Percentiles rank a stretch among this genome's conserved stretches.
Conservation (phyloP, 2,113 vertebrate genomes). For the Sapayoa aenigma region DNA sequence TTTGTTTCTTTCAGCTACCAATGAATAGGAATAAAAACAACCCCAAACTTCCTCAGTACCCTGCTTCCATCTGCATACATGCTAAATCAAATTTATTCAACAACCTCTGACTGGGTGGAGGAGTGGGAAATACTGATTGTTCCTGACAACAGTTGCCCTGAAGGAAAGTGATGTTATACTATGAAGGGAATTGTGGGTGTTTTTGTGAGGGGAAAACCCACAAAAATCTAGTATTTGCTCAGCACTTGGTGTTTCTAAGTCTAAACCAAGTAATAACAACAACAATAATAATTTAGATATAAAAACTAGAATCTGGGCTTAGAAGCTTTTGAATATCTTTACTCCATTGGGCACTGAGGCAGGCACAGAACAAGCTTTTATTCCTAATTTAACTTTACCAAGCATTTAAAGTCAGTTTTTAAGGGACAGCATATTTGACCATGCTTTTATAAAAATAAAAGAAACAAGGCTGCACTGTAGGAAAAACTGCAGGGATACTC, state of each 20-base stretch:
- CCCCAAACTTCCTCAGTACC: not conserved
- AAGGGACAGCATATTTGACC: not conserved
- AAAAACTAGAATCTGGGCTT: not conserved
- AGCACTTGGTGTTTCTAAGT: not conserved
- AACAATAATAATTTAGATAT: not conserved
- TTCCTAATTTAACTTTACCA: not conserved
- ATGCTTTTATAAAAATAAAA: not conserved
- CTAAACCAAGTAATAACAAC: not conserved
- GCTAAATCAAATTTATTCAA: not conserved
- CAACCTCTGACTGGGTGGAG: not conserved
- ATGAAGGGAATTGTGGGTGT: not conserved
- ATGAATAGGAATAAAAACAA: not conserved
- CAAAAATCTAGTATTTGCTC: not conserved
- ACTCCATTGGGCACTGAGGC: not conserved
- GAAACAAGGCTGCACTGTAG: not conserved
- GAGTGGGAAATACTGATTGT: not conserved
- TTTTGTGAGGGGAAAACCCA: not conserved
- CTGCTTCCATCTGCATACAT: not conserved
- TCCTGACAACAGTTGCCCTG: not conserved
- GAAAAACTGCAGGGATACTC: not conserved
- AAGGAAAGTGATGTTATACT: not conserved
- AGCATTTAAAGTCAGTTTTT: not conserved
- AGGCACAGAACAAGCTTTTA: not conserved
- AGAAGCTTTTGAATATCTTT: not conserved
- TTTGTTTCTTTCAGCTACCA: not conserved